These are phyloP conservation scores for Lepisosteus osseus DNA, from an alignment of 2,113 vertebrate genomes.

Conservation along the genomic window DNA sequence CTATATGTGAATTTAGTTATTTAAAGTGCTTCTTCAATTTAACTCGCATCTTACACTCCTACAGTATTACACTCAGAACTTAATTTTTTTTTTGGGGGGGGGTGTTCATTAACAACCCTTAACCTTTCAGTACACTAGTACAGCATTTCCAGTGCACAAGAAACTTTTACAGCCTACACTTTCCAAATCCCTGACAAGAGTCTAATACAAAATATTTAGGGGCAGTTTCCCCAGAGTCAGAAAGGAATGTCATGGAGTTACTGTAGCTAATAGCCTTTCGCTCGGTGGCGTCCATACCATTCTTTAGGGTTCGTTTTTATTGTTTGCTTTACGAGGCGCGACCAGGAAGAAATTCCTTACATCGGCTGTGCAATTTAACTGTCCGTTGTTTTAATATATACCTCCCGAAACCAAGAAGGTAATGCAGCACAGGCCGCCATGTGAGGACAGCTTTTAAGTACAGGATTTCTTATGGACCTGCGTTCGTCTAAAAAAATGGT, in stretches of 20 bases:
- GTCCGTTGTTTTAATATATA: background rate
- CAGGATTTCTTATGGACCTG: no score
- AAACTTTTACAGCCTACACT: background rate
- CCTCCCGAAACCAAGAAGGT: background rate
- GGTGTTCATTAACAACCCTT: background rate
- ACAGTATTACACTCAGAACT: no score
- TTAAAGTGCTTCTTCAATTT: no score
- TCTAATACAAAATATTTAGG: slow-evolving; percentile 5
- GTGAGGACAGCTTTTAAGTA: no score
- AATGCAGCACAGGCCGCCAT: background rate
- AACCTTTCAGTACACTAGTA: background rate
- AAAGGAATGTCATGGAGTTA: background rate
- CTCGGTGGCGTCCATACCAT: background rate
- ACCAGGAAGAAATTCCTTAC: slow-evolving; percentile 1
- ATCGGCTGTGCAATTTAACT: background rate
- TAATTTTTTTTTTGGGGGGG: no score
- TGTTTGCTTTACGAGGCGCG: slow-evolving; percentile 8
- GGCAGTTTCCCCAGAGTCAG: slow-evolving; percentile 16
- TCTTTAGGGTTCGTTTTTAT: slow-evolving; percentile 3
- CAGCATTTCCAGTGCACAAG: background rate
- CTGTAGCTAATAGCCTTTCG: background rate
- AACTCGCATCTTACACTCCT: no score
- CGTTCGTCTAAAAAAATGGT: background rate
- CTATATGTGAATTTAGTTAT: no score
- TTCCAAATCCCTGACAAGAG: background rate